Base-by-base conservation (phyloP, 2,888 invertebrate genomes). In the Apoda limacodes region DNA sequence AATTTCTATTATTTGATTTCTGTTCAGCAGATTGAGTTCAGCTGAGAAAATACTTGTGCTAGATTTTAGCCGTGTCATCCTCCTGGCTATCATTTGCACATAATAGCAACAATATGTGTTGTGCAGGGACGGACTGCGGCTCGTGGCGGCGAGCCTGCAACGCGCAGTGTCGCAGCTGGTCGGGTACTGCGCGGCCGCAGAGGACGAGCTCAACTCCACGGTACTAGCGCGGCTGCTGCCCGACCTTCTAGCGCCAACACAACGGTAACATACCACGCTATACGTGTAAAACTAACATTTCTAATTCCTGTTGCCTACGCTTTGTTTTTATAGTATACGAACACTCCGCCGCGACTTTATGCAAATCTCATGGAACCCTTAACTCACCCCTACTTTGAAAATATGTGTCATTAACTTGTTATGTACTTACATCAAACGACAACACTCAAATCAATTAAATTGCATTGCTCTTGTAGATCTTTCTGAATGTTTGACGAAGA, bases 151-250 rank as follows among this genome's bases (percentile, higher is more conserved):
- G 27, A 85, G 85, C 21, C 75, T 92, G 32, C 86, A 88, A 44
- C 82, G 83, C 40, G 82, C 88, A 15, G 81, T 92, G 35, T 74
- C 83, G 1, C 88, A 90, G 56, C 66, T 92, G 49, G 83, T 88
- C 25, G 86, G 86, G 53, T 92, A 90, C 63, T 88, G 90, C 54
- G 85, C 84, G 5, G 78, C 85, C 43, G 91, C 90, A 28, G 92
- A 92, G 60, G 88, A 89, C 55, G 92, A 92, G 61, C 74, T 92
- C 21, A 92, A 90, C 67, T 85, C 85, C 43, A 90, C 89, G 9
- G 68, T 92, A 27, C 83, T 89, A 0, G 86, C 85, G 28, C 87
- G 87, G 49, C 71, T 88, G 23, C 59, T 75, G 25, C 83, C 81
- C 20, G 60, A 80, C 17, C 17, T 7, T 7, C 17, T 17, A 17